phyloP scores from a whole-genome alignment of 1,140 invertebrate genomes.

The Globodera rostochiensis region DNA sequence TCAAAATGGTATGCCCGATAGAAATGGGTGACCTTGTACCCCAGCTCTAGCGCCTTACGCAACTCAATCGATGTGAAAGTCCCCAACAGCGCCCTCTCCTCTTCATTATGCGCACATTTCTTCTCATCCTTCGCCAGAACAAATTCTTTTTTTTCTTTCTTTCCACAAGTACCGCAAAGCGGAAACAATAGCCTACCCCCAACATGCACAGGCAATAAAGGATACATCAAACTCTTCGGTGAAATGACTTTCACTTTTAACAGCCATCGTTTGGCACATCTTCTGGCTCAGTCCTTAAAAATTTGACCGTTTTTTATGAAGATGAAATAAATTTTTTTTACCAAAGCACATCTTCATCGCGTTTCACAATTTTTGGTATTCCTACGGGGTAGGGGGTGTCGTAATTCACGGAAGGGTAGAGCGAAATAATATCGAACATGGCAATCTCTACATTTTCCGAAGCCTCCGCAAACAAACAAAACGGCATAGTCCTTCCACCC shows the following conservation, averaged over 20 bases:
- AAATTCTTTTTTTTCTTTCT: too few species aligned
- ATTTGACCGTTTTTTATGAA: too few species aligned
- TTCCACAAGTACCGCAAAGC: not conserved
- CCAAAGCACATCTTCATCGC: not conserved
- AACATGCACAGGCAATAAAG: not conserved
- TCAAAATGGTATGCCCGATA: too few species aligned
- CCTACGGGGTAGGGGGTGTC: not conserved
- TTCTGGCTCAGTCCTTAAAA: not conserved
- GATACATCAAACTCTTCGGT: not conserved
- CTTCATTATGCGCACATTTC: too few species aligned
- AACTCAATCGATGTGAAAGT: too few species aligned
- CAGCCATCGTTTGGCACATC: not conserved
- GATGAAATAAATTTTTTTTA: too few species aligned
- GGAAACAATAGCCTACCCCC: not conserved
- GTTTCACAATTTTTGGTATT: not conserved
- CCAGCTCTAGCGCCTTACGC: too few species aligned
- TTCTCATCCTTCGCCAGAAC: too few species aligned
- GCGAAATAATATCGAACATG: not conserved
- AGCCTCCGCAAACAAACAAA: not conserved
- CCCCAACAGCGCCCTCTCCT: too few species aligned
- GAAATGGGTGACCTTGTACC: too few species aligned
- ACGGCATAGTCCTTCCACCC: slow-evolving; percentile 5
- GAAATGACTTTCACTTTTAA: not conserved
- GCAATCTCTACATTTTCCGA: not conserved
- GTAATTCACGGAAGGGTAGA: not conserved